These are phyloP conservation scores for Drosophila nigrodunni DNA, from an alignment of 1,140 invertebrate species.

Conservation along the genomic window DNA sequence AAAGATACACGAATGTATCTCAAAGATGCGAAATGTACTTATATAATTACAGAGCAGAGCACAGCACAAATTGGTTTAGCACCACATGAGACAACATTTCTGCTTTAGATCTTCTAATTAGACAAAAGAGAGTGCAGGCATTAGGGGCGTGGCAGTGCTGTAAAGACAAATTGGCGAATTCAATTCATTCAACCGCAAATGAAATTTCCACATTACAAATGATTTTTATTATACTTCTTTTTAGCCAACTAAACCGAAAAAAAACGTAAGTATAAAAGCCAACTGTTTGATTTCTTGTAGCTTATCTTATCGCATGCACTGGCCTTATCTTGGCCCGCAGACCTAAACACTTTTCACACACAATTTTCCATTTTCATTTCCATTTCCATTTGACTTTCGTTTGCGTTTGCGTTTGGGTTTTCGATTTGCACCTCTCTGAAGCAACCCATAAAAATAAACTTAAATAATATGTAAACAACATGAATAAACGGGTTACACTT, in stretches of 20 bases:
- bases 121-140: not conserved
- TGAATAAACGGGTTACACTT: conserved; percentile 51
- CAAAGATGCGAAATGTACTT: conserved; percentile 46
- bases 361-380: conserved; percentile 46
- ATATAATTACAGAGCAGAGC: conserved; percentile 62
- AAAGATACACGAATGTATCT: conserved; percentile 24
- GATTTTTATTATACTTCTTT: conserved; percentile 35
- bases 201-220: conserved; percentile 38
- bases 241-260: not conserved
- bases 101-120: conserved; percentile 56
- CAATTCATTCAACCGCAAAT: conserved; percentile 39
- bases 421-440: conserved; percentile 30
- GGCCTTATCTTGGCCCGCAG: conserved; percentile 66
- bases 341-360: conserved; percentile 45
- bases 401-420: conserved; percentile 24
- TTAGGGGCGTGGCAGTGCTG: not conserved
- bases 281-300: conserved; percentile 59
- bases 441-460: conserved; percentile 66
- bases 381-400: conserved; percentile 13
- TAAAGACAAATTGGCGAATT: conserved; percentile 19
- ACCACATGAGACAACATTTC: conserved; percentile 46
- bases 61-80: conserved; percentile 64
- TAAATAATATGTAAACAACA: conserved; percentile 75
- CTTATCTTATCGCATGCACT: conserved; percentile 66
- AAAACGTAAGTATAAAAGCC: conserved; percentile 19